A percentile compares a stretch with the other conserved stretches of the same genome.
Evolutionary conservation across 2,888 invertebrate genomes (phyloP).

Genomic region (Ptychoptera albimana): DNA sequence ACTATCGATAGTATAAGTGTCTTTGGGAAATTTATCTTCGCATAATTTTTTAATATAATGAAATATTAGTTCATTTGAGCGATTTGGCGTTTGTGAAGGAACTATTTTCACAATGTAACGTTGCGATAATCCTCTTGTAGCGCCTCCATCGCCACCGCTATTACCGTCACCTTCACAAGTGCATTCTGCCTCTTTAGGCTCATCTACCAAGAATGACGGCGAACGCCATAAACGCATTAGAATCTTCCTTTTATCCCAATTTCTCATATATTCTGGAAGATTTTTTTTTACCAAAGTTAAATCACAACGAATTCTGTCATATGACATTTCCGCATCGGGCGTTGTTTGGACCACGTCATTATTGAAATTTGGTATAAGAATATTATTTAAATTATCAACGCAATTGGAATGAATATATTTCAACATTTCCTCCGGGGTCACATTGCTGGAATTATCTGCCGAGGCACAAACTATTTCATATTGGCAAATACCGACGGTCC

Average conservation of each 20-base stretch:
- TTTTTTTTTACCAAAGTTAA: constrained; percentile 7
- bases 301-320: constrained; percentile 19
- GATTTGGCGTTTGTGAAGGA: constrained; percentile 24
- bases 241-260: constrained; percentile 26
- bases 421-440: background rate
- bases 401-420: background rate
- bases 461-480: constrained; percentile 11
- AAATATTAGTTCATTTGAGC: constrained; percentile 10
- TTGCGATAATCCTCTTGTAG: constrained; percentile 3
- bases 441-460: background rate
- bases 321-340: constrained; percentile 31
- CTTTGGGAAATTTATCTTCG: constrained; percentile 7
- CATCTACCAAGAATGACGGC: constrained; percentile 22
- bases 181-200: constrained; percentile 11
- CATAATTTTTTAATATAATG: constrained; percentile 17
- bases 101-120: constrained; percentile 16
- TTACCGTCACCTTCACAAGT: background rate
- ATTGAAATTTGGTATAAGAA: constrained; percentile 26
- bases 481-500: constrained; percentile 24
- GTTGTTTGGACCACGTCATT: constrained; percentile 29
- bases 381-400: constrained; percentile 9
- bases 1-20: background rate
- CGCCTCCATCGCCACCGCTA: background rate
- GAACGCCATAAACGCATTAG: constrained; percentile 33
- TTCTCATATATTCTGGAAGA: constrained; percentile 21